These are phyloP conservation scores for Acanthopagrus latus DNA, from an alignment of 2,797 vertebrate species.

Conservation along the genomic window DNA sequence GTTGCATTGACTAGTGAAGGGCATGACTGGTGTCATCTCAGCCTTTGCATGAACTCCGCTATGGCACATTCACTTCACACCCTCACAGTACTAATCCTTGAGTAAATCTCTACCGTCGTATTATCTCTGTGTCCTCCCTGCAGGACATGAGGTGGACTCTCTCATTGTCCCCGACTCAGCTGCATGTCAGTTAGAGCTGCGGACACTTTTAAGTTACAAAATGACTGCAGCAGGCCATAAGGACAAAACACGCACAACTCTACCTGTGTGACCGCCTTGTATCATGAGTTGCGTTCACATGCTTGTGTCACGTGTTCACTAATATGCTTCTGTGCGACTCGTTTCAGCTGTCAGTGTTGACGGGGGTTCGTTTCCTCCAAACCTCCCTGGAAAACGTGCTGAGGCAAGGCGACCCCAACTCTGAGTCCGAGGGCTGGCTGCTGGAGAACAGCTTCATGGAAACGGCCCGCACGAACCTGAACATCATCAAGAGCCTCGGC, in stretches of 20 bases:
- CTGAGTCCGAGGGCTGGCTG: conserved; percentile 92
- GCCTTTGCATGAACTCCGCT: not conserved
- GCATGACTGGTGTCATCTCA: not conserved
- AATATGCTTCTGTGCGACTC: conserved; percentile 9
- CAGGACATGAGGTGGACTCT: not conserved
- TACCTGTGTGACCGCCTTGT: not conserved
- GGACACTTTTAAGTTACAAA: not conserved
- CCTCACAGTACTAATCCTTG: conserved; percentile 31
- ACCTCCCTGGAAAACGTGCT: conserved; percentile 92
- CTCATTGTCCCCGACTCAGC: not conserved
- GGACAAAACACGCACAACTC: not conserved
- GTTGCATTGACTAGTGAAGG: not conserved
- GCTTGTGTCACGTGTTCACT: not conserved
- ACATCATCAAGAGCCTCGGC: conserved; percentile 91
- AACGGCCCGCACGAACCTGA: conserved; percentile 91
- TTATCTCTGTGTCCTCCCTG: conserved; percentile 23
- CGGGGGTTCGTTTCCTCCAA: conserved; percentile 93
- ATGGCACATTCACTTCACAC: not conserved
- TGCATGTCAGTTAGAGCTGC: not conserved
- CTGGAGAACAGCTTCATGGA: conserved; percentile 92
- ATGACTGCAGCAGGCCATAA: not conserved
- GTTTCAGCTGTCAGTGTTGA: conserved; percentile 90
- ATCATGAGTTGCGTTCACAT: not conserved
- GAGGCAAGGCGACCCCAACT: conserved; percentile 87
- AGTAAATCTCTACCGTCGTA: conserved; percentile 23